These are phyloP conservation scores for Drepana falcataria DNA, from an alignment of 2,888 invertebrate genomes.

Conservation along the genomic window DNA sequence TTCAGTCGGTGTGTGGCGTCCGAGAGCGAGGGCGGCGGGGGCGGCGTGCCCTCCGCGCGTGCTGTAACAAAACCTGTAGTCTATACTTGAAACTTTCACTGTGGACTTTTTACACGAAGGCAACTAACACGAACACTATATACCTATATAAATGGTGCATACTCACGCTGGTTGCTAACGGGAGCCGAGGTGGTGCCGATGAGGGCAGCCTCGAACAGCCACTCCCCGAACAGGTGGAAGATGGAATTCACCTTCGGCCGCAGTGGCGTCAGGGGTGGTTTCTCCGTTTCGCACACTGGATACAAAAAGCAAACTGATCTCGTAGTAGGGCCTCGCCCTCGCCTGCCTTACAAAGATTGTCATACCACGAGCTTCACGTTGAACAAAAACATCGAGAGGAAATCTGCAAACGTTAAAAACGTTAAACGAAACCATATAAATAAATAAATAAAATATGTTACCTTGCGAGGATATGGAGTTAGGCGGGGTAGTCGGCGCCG, in stretches of 20 bases:
- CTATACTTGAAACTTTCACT: too few species aligned
- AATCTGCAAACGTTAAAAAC: neutral
- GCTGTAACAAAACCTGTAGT: slow-evolving; percentile 33
- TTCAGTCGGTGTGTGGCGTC: slow-evolving; percentile 84
- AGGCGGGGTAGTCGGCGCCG: slow-evolving; percentile 82
- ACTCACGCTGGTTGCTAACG: slow-evolving; percentile 49
- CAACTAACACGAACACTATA: too few species aligned
- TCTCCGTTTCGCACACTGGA: slow-evolving; percentile 80
- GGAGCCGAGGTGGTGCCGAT: slow-evolving; percentile 82
- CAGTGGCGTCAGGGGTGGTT: slow-evolving; percentile 84
- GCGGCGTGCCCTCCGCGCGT: slow-evolving; percentile 65
- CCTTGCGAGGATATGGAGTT: slow-evolving; percentile 76
- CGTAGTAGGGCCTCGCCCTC: too few species aligned
- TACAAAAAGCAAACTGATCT: slow-evolving; percentile 5
- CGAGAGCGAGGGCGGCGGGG: slow-evolving; percentile 78
- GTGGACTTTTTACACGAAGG: too few species aligned
- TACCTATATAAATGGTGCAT: neutral
- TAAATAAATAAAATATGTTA: slow-evolving; percentile 14
- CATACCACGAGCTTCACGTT: too few species aligned
- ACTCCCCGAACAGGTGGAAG: slow-evolving; percentile 96
- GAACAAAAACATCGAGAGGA: too few species aligned
- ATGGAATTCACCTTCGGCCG: slow-evolving; percentile 97
- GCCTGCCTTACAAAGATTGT: too few species aligned
- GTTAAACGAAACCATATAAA: neutral
- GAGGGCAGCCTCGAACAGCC: slow-evolving; percentile 97